Percentiles rank a stretch among this genome's conserved stretches.
Evolutionary conservation across 2,113 vertebrate genomes (phyloP).

Genomic region (Myanophis thanlyinensis): DNA sequence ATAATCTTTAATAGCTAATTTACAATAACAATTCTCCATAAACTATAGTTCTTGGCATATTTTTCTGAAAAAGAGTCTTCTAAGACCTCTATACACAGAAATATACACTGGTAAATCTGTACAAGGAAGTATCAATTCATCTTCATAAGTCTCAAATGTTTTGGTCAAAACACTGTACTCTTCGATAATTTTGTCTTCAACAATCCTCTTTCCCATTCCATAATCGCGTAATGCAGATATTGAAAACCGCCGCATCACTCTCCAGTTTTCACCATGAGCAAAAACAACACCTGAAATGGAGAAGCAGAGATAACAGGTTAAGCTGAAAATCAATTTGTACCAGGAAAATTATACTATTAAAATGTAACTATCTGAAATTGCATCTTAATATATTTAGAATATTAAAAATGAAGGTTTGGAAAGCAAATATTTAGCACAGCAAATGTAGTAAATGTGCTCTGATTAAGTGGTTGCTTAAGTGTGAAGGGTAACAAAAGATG

Average conservation of each 20-base stretch:
- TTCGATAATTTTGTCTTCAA: background rate
- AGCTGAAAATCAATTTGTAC: no score
- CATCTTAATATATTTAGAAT: no score
- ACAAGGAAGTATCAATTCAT: background rate
- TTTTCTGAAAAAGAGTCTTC: background rate
- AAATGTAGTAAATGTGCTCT: no score
- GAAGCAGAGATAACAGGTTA: no score
- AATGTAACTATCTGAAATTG: no score
- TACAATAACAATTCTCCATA: background rate
- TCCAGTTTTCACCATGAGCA: no score
- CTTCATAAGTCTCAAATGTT: background rate
- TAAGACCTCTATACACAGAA: background rate
- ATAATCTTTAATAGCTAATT: background rate
- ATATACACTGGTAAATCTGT: background rate
- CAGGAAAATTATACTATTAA: no score
- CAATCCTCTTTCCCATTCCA: background rate
- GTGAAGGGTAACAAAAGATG: no score
- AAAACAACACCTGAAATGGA: no score
- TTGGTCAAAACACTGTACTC: background rate
- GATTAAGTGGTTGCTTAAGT: no score
- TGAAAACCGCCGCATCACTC: background rate
- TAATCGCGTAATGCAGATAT: background rate
- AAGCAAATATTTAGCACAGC: no score
- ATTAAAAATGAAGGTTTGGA: no score
- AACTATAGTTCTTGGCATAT: background rate